Conservation (phyloP, 2,113 vertebrate genomes). For the Pangasianodon hypophthalmus region DNA sequence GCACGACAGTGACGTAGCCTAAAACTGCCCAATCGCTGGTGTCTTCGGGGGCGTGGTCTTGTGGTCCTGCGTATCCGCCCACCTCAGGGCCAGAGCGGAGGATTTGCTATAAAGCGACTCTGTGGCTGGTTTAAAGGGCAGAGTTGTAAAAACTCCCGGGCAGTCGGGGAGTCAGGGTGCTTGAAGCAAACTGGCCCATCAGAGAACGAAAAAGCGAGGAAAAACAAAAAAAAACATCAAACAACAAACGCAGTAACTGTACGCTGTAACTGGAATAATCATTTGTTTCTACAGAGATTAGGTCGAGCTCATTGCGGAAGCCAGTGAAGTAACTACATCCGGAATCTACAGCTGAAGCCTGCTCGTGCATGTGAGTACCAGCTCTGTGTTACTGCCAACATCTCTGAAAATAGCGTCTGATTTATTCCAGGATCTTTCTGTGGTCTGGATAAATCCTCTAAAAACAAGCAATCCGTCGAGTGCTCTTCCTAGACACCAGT, state of each 20-base stretch:
- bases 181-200: slow-evolving; percentile 41
- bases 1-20: slow-evolving; percentile 48
- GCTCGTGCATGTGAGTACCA: slow-evolving; percentile 17
- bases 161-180: slow-evolving; percentile 66
- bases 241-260: background rate
- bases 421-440: background rate
- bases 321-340: background rate
- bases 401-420: background rate
- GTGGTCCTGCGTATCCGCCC: slow-evolving; percentile 74
- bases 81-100: slow-evolving; percentile 72
- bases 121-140: slow-evolving; percentile 72
- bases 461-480: background rate
- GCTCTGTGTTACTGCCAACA: too few relatives aligned
- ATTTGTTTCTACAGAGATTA: background rate
- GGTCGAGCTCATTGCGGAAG: background rate
- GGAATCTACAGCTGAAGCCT: background rate
- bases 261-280: slow-evolving; percentile 59
- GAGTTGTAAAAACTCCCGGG: slow-evolving; percentile 80
- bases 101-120: slow-evolving; percentile 71
- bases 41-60: slow-evolving; percentile 68
- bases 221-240: background rate
- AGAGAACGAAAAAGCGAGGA: slow-evolving; percentile 26
- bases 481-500: background rate
- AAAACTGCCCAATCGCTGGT: slow-evolving; percentile 59
- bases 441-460: background rate